Percentiles rank a stretch among this genome's conserved stretches.
These are phyloP conservation scores for Tetraodon nigroviridis DNA, from an alignment of 2,113 vertebrate species.

Conservation along the genomic window DNA sequence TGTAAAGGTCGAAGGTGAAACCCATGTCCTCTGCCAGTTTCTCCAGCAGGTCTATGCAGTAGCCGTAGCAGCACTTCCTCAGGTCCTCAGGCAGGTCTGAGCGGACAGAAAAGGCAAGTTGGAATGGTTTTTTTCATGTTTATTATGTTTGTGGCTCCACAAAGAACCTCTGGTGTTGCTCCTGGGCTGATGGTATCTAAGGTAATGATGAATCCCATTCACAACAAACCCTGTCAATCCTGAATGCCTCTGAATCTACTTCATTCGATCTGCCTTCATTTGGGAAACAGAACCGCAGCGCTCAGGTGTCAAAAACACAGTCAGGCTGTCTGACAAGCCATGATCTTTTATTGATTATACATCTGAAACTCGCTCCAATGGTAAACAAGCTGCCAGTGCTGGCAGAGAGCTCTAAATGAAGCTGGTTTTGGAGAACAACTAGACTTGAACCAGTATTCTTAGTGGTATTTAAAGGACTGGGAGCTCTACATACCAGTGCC, in stretches of 20 bases:
- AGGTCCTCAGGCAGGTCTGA: slow-evolving; percentile 64
- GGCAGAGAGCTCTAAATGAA: not conserved
- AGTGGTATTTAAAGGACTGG: not conserved
- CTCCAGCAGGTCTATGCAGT: slow-evolving; percentile 93
- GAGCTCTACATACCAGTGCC: slow-evolving; percentile 42
- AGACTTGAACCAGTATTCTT: too few species aligned
- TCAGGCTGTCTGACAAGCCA: not conserved
- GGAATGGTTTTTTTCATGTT: not conserved
- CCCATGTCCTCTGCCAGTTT: slow-evolving; percentile 86
- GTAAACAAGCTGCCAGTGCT: not conserved
- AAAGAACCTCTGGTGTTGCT: too few species aligned
- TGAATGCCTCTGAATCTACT: too few species aligned
- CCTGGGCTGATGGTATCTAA: too few species aligned
- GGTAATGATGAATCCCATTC: too few species aligned
- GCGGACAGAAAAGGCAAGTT: not conserved
- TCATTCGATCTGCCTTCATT: too few species aligned
- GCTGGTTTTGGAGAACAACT: not conserved
- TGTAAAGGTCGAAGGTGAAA: slow-evolving; percentile 91
- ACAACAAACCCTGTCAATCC: too few species aligned
- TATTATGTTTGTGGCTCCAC: not conserved
- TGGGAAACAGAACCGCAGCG: not conserved
- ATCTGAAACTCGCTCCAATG: slow-evolving; percentile 15
- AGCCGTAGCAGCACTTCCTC: slow-evolving; percentile 90
- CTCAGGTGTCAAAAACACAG: not conserved
- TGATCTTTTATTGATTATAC: slow-evolving; percentile 41